These are phyloP conservation scores for Silvanus unidentatus DNA, from an alignment of 2,888 invertebrate species.

Conservation along the genomic window DNA sequence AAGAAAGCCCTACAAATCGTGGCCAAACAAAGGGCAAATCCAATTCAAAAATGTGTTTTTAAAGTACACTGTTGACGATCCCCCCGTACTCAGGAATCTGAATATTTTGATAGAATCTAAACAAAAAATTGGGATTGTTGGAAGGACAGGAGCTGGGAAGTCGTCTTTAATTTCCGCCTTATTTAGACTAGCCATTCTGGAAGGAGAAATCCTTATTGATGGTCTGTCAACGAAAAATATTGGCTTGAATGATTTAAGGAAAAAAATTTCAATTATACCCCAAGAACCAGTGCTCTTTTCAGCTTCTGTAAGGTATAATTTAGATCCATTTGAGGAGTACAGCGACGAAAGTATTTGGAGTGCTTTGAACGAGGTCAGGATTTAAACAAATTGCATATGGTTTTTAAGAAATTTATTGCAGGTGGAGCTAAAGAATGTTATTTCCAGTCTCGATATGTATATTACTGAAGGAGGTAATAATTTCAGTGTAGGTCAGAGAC, in stretches of 20 bases:
- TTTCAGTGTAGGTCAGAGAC: constrained; percentile 81
- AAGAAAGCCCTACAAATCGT: constrained; percentile 36
- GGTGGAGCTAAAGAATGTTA: constrained; percentile 67
- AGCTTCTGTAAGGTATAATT: constrained; percentile 71
- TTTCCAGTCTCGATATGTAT: constrained; percentile 55
- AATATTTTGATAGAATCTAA: constrained; percentile 56
- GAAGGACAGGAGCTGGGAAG: constrained; percentile 87
- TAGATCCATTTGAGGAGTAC: constrained; percentile 74
- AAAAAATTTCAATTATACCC: constrained; percentile 82
- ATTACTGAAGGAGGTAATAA: constrained; percentile 72
- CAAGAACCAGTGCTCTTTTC: constrained; percentile 85
- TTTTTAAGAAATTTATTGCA: constrained; percentile 25
- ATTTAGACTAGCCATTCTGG: constrained; percentile 72
- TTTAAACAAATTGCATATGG: background rate
- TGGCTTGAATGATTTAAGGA: constrained; percentile 69
- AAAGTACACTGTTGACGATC: constrained; percentile 56
- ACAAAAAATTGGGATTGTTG: constrained; percentile 74
- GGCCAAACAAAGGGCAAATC: constrained; percentile 59
- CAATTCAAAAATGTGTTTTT: constrained; percentile 56
- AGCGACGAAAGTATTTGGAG: constrained; percentile 69
- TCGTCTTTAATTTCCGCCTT: constrained; percentile 74
- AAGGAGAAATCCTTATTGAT: constrained; percentile 71
- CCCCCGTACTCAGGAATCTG: constrained; percentile 63
- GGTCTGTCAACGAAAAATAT: constrained; percentile 62
- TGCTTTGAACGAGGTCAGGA: constrained; percentile 58